These are phyloP conservation scores for Escarpia spicata DNA, from an alignment of 2,888 invertebrate genomes.

Conservation along the genomic window DNA sequence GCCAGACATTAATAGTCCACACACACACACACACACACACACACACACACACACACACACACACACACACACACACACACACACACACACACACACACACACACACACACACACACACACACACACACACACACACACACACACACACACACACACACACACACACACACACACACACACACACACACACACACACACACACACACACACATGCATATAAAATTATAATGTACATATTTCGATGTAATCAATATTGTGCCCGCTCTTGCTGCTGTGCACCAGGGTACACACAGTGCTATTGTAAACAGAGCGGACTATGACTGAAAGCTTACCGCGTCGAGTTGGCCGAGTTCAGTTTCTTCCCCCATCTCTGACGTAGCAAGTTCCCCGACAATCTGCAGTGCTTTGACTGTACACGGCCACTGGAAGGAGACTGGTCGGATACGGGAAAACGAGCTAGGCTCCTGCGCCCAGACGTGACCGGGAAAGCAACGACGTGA, in stretches of 20 bases:
- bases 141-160: too few species aligned
- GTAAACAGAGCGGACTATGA: too few species aligned
- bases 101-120: not conserved
- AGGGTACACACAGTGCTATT: too few species aligned
- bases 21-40: too few species aligned
- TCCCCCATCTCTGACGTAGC: not conserved
- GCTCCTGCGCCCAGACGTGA: not conserved
- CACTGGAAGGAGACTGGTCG: not conserved
- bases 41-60: too few species aligned
- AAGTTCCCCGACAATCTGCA: not conserved
- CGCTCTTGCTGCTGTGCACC: too few species aligned
- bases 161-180: not conserved
- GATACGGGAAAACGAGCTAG: not conserved
- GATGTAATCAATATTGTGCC: too few species aligned
- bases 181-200: not conserved
- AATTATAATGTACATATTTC: too few species aligned
- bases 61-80: too few species aligned
- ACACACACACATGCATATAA: not conserved
- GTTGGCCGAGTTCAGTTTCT: not conserved
- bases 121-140: not conserved
- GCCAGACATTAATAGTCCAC: too few species aligned
- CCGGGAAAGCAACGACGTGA: not conserved
- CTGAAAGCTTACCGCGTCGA: not conserved
- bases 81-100: too few species aligned
- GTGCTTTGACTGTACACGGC: not conserved